phyloP scores from a whole-genome alignment of 1,140 invertebrate genomes.

The Luehdorfia chinensis region DNA sequence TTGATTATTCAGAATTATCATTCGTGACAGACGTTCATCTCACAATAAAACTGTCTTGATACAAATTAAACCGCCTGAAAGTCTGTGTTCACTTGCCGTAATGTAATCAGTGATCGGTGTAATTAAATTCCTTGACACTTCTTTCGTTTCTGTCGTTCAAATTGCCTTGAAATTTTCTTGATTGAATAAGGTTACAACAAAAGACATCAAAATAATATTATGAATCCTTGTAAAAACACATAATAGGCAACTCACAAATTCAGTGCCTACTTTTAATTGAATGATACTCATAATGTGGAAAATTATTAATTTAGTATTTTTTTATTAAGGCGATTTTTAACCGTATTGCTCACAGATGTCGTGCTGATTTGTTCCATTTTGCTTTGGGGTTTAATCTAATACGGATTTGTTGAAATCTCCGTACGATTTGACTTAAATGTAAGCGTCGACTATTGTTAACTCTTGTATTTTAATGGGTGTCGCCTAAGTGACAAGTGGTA shows the following conservation, averaged over 20 bases:
- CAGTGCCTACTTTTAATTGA: not conserved
- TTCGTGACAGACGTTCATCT: conserved; percentile 25
- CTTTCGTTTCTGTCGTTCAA: conserved; percentile 30
- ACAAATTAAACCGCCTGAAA: conserved; percentile 43
- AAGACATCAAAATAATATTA: conserved; percentile 11
- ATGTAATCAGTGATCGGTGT: conserved; percentile 51
- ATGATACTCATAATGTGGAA: not conserved
- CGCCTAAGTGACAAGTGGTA: too few species aligned
- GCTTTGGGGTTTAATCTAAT: not conserved
- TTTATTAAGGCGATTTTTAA: too few species aligned
- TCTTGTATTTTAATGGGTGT: too few species aligned
- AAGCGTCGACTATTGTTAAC: too few species aligned
- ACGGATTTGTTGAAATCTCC: too few species aligned
- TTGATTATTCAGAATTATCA: conserved; percentile 30
- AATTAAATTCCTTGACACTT: conserved; percentile 50
- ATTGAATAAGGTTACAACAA: conserved; percentile 29
- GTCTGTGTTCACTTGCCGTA: conserved; percentile 41
- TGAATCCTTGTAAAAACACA: not conserved
- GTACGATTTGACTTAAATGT: too few species aligned
- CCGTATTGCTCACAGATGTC: too few species aligned
- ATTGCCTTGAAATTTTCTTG: conserved; percentile 31
- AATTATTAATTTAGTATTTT: too few species aligned
- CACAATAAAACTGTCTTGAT: conserved; percentile 29
- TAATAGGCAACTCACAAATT: not conserved
- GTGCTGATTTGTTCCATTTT: too few species aligned